A percentile compares a stretch with the other conserved stretches of the same genome.
phyloP scores from a whole-genome alignment of 2,797 vertebrate genomes.

The Mormyrops attenuatus region DNA sequence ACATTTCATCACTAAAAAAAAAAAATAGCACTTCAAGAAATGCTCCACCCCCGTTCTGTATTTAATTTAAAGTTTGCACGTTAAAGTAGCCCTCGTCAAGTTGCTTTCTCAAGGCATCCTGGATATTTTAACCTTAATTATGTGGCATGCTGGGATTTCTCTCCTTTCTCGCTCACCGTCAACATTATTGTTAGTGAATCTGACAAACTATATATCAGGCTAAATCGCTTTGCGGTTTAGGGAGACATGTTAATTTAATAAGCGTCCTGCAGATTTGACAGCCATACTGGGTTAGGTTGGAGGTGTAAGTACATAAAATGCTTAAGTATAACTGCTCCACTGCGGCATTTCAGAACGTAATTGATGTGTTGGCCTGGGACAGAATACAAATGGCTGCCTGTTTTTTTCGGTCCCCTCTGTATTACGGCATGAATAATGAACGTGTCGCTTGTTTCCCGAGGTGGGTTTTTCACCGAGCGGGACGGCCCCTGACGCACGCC shows the following conservation, averaged over 20 bases:
- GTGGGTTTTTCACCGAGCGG: not conserved
- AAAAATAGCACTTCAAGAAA: not conserved
- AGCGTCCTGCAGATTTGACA: slow-evolving; percentile 39
- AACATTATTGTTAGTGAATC: slow-evolving; percentile 35
- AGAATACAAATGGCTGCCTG: slow-evolving; percentile 20
- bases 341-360: slow-evolving; percentile 23
- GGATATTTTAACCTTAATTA: slow-evolving; percentile 10
- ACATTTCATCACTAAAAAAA: not conserved
- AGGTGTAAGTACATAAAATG: slow-evolving; percentile 33
- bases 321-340: slow-evolving; percentile 22
- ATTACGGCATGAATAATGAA: slow-evolving; percentile 15
- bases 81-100: not conserved
- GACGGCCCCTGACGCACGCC: not conserved
- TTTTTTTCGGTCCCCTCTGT: slow-evolving; percentile 17
- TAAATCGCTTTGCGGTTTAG: slow-evolving; percentile 30
- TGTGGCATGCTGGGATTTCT: not conserved
- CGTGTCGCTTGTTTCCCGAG: not conserved
- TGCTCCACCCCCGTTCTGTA: not conserved
- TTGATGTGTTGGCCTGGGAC: slow-evolving; percentile 13
- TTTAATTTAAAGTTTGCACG: not conserved
- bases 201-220: slow-evolving; percentile 44
- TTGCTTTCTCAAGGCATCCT: not conserved
- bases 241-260: slow-evolving; percentile 45
- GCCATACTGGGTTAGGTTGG: slow-evolving; percentile 41
- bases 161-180: slow-evolving; percentile 26